Percentiles rank a stretch among this genome's conserved stretches.
These are phyloP conservation scores for Cygnus buccinator DNA, from an alignment of 2,113 vertebrate species.

Conservation along the genomic window DNA sequence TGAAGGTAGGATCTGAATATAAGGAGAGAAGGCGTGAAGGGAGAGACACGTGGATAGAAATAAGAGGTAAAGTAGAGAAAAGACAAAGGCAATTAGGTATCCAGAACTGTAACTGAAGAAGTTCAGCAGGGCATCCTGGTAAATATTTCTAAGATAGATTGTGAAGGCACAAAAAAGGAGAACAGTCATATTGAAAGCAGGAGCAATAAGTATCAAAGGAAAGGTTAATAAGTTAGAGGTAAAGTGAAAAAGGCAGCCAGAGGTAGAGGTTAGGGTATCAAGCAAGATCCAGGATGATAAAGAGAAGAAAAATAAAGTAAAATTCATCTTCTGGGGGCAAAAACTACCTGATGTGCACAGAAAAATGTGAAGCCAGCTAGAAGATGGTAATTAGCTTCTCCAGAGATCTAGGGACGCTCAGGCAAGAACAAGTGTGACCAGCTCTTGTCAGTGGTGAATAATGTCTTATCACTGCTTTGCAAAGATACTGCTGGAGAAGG, in stretches of 20 bases:
- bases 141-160: neutral
- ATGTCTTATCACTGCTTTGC: neutral
- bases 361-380: neutral
- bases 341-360: neutral
- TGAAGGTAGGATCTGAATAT: neutral
- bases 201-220: neutral
- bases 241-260: neutral
- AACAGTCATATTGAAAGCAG: neutral
- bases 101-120: neutral
- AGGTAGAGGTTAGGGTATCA: neutral
- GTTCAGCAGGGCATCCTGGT: neutral
- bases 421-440: neutral
- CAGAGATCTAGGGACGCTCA: neutral
- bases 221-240: neutral
- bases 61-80: neutral
- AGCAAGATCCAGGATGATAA: neutral
- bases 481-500: neutral
- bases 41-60: neutral
- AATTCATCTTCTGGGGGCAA: neutral
- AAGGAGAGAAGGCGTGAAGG: neutral
- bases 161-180: neutral
- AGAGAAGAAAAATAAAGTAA: neutral
- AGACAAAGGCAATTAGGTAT: neutral
- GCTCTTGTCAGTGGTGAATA: neutral
- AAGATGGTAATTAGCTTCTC: neutral